phyloP scores from a whole-genome alignment of 2,797 vertebrate species.

The Capromys pilorides region DNA sequence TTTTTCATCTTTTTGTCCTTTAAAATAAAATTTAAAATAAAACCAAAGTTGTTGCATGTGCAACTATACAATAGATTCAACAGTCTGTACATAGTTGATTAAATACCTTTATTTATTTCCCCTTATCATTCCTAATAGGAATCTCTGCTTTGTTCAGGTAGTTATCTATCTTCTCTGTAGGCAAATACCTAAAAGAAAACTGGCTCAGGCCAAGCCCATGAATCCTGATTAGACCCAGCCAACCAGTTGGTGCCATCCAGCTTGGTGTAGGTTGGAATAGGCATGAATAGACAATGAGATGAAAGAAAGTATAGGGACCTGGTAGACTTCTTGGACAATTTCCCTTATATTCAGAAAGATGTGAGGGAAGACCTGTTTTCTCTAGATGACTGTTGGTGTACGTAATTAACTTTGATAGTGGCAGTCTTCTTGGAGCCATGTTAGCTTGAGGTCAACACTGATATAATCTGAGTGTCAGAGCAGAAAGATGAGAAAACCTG shows the following conservation, averaged over 20 bases:
- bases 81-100: not conserved
- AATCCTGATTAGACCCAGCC: not conserved
- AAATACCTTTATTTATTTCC: not conserved
- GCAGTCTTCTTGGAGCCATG: not conserved
- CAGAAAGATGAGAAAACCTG: not conserved
- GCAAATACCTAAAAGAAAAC: not conserved
- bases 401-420: conserved; percentile 35
- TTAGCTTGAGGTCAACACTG: conserved; percentile 36
- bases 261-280: not conserved
- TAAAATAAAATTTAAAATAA: conserved; percentile 22
- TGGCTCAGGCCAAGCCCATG: not conserved
- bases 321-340: not conserved
- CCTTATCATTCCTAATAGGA: not conserved
- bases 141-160: not conserved
- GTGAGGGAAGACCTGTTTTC: conserved; percentile 34
- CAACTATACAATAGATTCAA: not conserved
- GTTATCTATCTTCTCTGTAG: not conserved
- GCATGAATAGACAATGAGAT: not conserved
- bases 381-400: not conserved
- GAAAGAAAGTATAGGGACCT: not conserved
- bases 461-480: not conserved
- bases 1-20: no score
- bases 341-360: conserved; percentile 28
- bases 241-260: not conserved
- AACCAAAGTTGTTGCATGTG: not conserved